A percentile compares a stretch with the other conserved stretches of the same genome.
Conservation (phyloP, 2,113 vertebrate species). For the Panurus biarmicus region DNA sequence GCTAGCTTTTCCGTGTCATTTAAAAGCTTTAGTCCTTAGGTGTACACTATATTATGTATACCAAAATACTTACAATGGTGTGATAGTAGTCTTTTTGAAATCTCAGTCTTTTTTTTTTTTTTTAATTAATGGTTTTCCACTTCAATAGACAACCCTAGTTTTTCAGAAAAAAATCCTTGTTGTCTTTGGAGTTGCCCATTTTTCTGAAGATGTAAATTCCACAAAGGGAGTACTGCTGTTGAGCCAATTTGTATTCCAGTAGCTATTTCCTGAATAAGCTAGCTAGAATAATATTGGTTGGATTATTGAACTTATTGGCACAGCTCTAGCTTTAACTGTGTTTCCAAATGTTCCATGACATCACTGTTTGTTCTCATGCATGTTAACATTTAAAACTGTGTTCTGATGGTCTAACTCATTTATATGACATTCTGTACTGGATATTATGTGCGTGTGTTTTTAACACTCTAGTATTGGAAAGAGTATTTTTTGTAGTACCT, state of each 20-base stretch:
- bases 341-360: conserved; percentile 70
- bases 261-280: background rate
- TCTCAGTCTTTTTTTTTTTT: background rate
- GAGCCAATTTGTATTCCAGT: background rate
- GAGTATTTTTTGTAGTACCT: conserved; percentile 48
- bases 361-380: conserved; percentile 69
- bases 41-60: background rate
- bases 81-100: background rate
- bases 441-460: conserved; percentile 34
- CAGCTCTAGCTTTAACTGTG: conserved; percentile 77
- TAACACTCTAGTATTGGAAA: conserved; percentile 60
- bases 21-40: background rate
- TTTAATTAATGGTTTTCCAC: background rate
- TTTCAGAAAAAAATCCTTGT: background rate
- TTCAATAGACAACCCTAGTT: background rate
- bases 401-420: conserved; percentile 72
- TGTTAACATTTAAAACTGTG: conserved; percentile 72
- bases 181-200: background rate
- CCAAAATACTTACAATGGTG: background rate
- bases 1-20: background rate
- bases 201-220: conserved; percentile 1
- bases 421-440: conserved; percentile 62
- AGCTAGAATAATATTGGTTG: conserved; percentile 3
- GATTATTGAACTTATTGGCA: conserved; percentile 73
- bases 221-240: background rate